A percentile compares a stretch with the other conserved stretches of the same genome.
These are phyloP conservation scores for Adelosebastes latens DNA, from an alignment of 2,797 vertebrate genomes.

Conservation along the genomic window DNA sequence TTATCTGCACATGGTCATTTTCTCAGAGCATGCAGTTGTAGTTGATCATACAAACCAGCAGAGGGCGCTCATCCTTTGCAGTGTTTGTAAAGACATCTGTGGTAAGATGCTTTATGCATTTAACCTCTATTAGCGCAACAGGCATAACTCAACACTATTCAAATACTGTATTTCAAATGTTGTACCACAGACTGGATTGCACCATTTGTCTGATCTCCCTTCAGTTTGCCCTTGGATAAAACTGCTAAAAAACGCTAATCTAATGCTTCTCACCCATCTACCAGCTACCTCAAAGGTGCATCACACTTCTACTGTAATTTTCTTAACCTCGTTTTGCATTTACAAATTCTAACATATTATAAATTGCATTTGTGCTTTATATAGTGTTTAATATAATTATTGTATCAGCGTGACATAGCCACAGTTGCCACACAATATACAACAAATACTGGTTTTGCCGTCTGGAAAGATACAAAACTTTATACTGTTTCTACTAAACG, in stretches of 20 bases:
- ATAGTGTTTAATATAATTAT: background rate
- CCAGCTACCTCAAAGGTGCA: background rate
- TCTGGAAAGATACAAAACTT: background rate
- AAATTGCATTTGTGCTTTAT: too few species aligned
- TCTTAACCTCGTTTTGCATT: background rate
- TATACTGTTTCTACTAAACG: background rate
- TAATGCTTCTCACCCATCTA: too few species aligned
- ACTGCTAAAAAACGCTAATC: background rate
- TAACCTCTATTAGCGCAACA: background rate
- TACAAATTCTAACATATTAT: background rate
- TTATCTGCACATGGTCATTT: background rate
- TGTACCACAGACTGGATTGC: background rate
- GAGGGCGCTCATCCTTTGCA: constrained; percentile 1
- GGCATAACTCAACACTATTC: background rate
- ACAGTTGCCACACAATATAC: background rate
- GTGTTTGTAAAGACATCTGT: background rate
- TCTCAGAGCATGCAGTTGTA: background rate
- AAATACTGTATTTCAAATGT: background rate
- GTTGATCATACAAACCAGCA: constrained; percentile 26
- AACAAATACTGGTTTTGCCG: background rate
- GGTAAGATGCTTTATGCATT: background rate
- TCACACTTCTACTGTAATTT: background rate
- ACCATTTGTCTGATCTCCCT: background rate
- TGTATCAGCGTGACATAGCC: background rate
- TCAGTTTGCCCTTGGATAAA: background rate